These are phyloP conservation scores for Copsychus sechellarum DNA, from an alignment of 2,113 vertebrate species.

Conservation along the genomic window DNA sequence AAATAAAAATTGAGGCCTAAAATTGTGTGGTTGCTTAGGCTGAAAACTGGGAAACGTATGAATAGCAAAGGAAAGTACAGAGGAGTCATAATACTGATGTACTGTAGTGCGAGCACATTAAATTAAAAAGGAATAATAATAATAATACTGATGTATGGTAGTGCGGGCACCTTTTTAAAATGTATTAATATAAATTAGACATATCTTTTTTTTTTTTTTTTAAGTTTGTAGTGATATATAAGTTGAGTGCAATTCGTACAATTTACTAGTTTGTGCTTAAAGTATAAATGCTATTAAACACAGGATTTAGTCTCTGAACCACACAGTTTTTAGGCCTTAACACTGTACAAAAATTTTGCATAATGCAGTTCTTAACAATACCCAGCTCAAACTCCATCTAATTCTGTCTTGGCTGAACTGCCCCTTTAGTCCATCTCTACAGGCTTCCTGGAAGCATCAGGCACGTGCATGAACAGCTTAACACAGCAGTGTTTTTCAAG, in stretches of 20 bases:
- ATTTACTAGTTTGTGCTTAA: constrained; percentile 99
- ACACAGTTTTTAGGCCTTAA: constrained; percentile 99
- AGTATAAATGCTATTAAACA: constrained; percentile 99
- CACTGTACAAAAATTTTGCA: constrained; percentile 99
- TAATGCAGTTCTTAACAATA: constrained; percentile 98
- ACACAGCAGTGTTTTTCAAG: constrained; percentile 92
- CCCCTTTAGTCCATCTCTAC: constrained; percentile 85
- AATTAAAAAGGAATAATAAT: constrained; percentile 83
- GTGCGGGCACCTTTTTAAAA: constrained; percentile 89
- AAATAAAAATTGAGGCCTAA: constrained; percentile 90
- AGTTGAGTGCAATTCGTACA: constrained; percentile 99
- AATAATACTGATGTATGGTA: constrained; percentile 86
- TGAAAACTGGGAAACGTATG: constrained; percentile 83
- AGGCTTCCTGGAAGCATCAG: constrained; percentile 98
- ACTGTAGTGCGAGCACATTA: constrained; percentile 91
- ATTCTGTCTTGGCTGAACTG: constrained; percentile 84
- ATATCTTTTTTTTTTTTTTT: constrained; percentile 92
- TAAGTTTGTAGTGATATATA: constrained; percentile 99
- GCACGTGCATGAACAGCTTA: constrained; percentile 98
- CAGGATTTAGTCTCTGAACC: constrained; percentile 99
- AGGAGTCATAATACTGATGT: constrained; percentile 89
- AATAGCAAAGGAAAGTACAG: constrained; percentile 85
- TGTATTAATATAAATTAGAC: constrained; percentile 99
- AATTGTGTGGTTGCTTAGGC: constrained; percentile 95
- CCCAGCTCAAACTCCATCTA: constrained; percentile 87